Evolutionary conservation across 2,113 vertebrate genomes (phyloP), one percentile per base, ranked within the genome.

Genomic region (Brachirus orientalis): DNA sequence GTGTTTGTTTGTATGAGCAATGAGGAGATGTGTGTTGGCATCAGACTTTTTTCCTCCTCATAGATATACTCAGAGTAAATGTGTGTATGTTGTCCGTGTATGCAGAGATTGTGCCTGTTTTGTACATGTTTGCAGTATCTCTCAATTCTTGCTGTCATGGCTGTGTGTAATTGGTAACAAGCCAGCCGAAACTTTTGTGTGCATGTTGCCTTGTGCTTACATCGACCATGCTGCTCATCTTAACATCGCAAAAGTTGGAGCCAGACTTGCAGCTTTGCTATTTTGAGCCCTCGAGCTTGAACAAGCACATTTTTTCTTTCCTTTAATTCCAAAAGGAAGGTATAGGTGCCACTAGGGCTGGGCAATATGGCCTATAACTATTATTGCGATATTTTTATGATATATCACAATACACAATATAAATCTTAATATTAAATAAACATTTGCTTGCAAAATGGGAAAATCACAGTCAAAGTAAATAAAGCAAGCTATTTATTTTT

Each of bases 121-220:
- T 73, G 51, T 20, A 36, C 37, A 7, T 74, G 37, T 77, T 63
- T 69, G 53, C 45, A 12, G 40, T 56, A 46, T 50, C 65, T 72
- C 73, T 78, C 77, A 50, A 44, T 82, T 67, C 46, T 63, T 43
- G 68, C 69, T 54, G 54, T 68, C 67, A 72, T 7, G n/a, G 18
- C 51, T 57, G 47, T 45, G 54, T 55, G 65, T 80, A 84, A 78
- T 72, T 86, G 83, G 68, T 58, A 54, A 20, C 53, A 54, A 82
- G 80, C 67, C 76, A 77, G 68, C 47, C 8, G 11, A 70, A 52
- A 33, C 68, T 72, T 72, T 83, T 78, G 75, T 80, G 52, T 74
- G 60, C 50, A 47, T 68, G 65, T 82, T 86, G 75, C 79, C 63
- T 81, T 35, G 55, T 66, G 69, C 82, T 88, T 87, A 58, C 82